These are phyloP conservation scores for Zaprionus davidi DNA, from an alignment of 1,140 invertebrate species.

Conservation along the genomic window DNA sequence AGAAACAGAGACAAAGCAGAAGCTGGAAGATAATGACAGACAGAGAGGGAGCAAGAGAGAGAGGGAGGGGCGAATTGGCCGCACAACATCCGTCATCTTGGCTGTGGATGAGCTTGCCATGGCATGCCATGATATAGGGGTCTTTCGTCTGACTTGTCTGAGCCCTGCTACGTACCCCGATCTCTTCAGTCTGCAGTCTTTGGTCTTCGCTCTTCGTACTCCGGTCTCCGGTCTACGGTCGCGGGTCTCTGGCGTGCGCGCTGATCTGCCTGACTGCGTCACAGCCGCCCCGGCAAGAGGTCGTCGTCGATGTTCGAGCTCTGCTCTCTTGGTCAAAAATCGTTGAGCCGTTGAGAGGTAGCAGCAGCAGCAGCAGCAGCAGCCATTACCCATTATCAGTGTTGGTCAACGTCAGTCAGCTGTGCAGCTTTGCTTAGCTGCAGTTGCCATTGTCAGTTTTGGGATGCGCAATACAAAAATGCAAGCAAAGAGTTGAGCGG, in stretches of 20 bases:
- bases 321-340: slow-evolving; percentile 51
- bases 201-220: slow-evolving; percentile 12
- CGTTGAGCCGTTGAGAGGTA: slow-evolving; percentile 57
- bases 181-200: slow-evolving; percentile 14
- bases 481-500: not conserved
- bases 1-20: slow-evolving; percentile 21
- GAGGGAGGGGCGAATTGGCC: slow-evolving; percentile 32
- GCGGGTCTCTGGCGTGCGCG: slow-evolving; percentile 68
- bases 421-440: slow-evolving; percentile 50
- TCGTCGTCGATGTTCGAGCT: slow-evolving; percentile 42
- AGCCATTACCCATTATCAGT: slow-evolving; percentile 32
- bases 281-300: slow-evolving; percentile 58
- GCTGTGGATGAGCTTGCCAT: slow-evolving; percentile 56
- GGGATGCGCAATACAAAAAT: slow-evolving; percentile 18
- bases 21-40: slow-evolving; percentile 34
- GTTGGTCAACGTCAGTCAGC: slow-evolving; percentile 55
- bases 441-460: slow-evolving; percentile 32
- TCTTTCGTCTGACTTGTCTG: slow-evolving; percentile 11
- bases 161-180: not conserved
- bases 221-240: slow-evolving; percentile 6
- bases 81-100: slow-evolving; percentile 78
- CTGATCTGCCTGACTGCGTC: slow-evolving; percentile 78
- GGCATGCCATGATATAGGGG: slow-evolving; percentile 40
- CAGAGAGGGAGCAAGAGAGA: not conserved
- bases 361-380: slow-evolving; percentile 33